Evolutionary conservation across 1,140 invertebrate genomes (phyloP).

Genomic region (Episyrphus balteatus): DNA sequence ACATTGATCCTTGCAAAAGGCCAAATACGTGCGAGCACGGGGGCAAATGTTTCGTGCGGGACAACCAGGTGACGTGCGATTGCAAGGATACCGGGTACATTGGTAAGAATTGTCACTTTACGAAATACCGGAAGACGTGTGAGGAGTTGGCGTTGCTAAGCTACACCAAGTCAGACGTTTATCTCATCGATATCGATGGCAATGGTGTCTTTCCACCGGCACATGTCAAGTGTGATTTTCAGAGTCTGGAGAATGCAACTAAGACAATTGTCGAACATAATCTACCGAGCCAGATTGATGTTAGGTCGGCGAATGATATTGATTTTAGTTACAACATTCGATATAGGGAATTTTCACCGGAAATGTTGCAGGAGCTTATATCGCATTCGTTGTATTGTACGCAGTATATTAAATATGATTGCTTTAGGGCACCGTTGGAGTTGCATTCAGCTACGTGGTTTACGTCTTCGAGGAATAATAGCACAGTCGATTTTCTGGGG

Average conservation of each 20-base stretch:
- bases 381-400: constrained; percentile 79
- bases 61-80: constrained; percentile 77
- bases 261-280: constrained; percentile 89
- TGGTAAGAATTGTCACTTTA: constrained; percentile 88
- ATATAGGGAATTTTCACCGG: constrained; percentile 77
- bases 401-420: constrained; percentile 86
- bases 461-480: constrained; percentile 60
- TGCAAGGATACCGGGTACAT: constrained; percentile 78
- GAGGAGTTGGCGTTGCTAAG: constrained; percentile 79
- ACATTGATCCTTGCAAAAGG: constrained; percentile 77
- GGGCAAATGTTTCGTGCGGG: constrained; percentile 77
- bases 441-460: constrained; percentile 87
- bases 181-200: constrained; percentile 85
- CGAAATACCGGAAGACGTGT: constrained; percentile 79
- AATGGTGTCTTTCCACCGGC: constrained; percentile 83
- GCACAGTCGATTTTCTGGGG: constrained; percentile 72
- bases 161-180: constrained; percentile 78
- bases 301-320: constrained; percentile 57
- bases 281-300: constrained; percentile 77
- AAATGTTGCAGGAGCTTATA: constrained; percentile 83
- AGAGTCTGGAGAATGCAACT: constrained; percentile 70
- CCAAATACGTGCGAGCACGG: constrained; percentile 86
- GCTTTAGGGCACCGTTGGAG: constrained; percentile 75
- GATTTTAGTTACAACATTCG: constrained; percentile 77
- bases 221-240: constrained; percentile 83